Evolutionary conservation across 2,113 vertebrate species (phyloP).

Genomic region (Petromus typicus): DNA sequence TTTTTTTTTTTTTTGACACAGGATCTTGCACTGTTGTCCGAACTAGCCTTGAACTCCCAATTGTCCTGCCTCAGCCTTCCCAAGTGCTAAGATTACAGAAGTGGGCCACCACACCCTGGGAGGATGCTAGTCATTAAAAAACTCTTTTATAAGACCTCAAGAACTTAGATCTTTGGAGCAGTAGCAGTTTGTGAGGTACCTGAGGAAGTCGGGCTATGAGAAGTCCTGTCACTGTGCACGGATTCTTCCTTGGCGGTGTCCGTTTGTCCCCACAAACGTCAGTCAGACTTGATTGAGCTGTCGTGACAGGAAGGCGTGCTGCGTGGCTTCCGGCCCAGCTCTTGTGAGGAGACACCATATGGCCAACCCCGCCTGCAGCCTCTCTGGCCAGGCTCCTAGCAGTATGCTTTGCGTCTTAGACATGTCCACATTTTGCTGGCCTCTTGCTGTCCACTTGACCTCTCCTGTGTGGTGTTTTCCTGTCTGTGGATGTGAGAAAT

Average conservation of each 20-base stretch:
- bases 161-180: not conserved
- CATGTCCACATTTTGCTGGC: not conserved
- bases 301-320: not conserved
- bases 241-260: not conserved
- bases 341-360: not conserved
- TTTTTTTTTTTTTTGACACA: not conserved
- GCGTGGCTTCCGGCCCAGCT: not conserved
- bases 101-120: not conserved
- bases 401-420: not conserved
- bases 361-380: not conserved
- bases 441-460: not conserved
- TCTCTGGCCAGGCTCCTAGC: not conserved
- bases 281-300: fast-evolving
- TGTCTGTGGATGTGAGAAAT: not conserved
- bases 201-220: not conserved
- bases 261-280: no score
- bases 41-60: not conserved
- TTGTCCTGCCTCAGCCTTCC: not conserved
- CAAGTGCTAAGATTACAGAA: not conserved
- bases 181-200: not conserved
- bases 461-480: no score
- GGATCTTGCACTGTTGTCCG: not conserved
- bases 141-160: not conserved
- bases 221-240: fast-evolving
- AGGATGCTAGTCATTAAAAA: not conserved